These are phyloP conservation scores for Nymphalis c-album DNA, from an alignment of 2,888 invertebrate species.

Conservation along the genomic window DNA sequence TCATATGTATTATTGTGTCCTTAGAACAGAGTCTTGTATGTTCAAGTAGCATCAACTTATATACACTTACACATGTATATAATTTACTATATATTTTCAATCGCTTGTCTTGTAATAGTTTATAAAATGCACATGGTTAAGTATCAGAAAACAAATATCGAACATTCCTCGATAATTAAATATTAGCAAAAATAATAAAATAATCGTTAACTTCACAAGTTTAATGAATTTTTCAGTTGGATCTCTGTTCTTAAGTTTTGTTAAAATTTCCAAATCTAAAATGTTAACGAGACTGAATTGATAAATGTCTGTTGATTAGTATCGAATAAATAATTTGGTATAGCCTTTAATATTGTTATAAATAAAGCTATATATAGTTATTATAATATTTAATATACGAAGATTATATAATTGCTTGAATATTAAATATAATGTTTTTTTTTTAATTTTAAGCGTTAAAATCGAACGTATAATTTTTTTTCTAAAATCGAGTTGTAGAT, in stretches of 20 bases:
- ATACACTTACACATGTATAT: background rate
- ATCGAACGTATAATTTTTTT: too few relatives aligned
- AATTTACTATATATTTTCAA: background rate
- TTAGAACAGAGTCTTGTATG: background rate
- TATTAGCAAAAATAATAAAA: too few relatives aligned
- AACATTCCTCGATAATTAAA: too few relatives aligned
- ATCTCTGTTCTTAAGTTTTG: background rate
- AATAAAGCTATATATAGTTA: slow-evolving; percentile 28
- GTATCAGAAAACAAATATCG: too few relatives aligned
- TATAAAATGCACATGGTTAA: too few relatives aligned
- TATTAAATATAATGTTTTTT: background rate
- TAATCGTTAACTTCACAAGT: background rate
- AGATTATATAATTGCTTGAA: background rate
- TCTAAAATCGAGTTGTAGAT: too few relatives aligned
- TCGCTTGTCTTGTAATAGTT: too few relatives aligned
- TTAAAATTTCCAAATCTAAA: background rate
- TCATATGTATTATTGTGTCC: background rate
- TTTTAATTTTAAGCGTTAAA: too few relatives aligned
- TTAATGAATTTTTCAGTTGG: background rate
- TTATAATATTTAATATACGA: background rate
- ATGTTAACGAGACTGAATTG: slow-evolving; percentile 3
- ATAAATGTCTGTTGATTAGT: slow-evolving; percentile 2
- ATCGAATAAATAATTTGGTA: slow-evolving; percentile 1
- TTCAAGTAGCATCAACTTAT: background rate
- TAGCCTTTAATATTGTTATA: background rate